A percentile compares a stretch with the other conserved stretches of the same genome.
These are phyloP conservation scores for Drosophila heteroneura DNA, from an alignment of 2,888 invertebrate species.

Conservation along the genomic window DNA sequence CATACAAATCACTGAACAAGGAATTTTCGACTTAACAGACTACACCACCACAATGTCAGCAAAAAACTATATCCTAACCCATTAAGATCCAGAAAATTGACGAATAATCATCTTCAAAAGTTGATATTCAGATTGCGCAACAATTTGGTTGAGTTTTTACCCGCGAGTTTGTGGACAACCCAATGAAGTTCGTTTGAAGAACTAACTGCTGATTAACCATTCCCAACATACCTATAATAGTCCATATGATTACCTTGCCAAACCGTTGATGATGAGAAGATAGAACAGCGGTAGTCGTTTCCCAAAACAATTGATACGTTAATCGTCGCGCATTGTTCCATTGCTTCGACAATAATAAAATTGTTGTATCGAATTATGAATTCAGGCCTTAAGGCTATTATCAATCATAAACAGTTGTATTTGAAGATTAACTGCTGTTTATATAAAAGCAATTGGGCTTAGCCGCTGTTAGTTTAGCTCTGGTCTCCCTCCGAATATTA, in stretches of 20 bases:
- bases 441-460: conserved; percentile 34
- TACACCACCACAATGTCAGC: too few species aligned
- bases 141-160: neutral
- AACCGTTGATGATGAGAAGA: neutral
- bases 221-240: neutral
- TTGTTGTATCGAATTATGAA: conserved; percentile 1
- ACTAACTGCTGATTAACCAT: neutral
- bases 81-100: neutral
- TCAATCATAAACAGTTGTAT: conserved; percentile 29
- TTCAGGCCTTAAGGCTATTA: conserved; percentile 21
- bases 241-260: neutral
- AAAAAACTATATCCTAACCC: too few species aligned
- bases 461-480: conserved; percentile 16
- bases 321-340: conserved; percentile 29
- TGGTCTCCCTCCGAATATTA: neutral
- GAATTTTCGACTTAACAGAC: neutral
- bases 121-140: neutral
- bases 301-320: conserved; percentile 14
- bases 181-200: neutral
- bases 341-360: conserved; percentile 17
- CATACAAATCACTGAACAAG: neutral
- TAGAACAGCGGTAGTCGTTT: neutral
- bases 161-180: neutral
- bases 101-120: neutral
- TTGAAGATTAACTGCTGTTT: neutral